These are phyloP conservation scores for Orthonychiurus folsomi DNA, from an alignment of 2,888 invertebrate species.

Conservation along the genomic window DNA sequence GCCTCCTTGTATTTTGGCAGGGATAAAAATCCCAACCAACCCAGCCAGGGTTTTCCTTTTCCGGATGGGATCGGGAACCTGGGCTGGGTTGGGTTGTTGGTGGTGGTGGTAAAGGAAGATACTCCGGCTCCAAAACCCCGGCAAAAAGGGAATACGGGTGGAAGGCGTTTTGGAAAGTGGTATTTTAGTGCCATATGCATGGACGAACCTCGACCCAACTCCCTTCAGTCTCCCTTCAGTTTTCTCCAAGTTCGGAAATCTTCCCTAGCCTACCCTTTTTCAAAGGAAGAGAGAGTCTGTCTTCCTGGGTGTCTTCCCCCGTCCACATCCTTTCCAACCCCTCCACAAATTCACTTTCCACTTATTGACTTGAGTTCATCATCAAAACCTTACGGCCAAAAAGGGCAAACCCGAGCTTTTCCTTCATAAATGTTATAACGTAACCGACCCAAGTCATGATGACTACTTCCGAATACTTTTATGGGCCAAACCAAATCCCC, in stretches of 20 bases:
- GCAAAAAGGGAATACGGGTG: not conserved
- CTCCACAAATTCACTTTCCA: not conserved
- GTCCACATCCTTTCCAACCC: not conserved
- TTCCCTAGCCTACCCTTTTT: not conserved
- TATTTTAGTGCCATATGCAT: not conserved
- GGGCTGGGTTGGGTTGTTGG: not conserved
- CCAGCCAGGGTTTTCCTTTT: not conserved
- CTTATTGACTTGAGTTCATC: slow-evolving; percentile 1
- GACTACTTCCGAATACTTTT: not conserved
- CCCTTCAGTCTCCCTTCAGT: not conserved
- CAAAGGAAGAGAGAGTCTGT: not conserved
- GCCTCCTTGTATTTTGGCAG: not conserved
- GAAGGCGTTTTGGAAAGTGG: too few species aligned
- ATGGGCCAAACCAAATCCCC: not conserved
- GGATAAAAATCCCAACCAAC: not conserved
- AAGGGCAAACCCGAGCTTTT: not conserved
- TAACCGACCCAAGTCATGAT: not conserved
- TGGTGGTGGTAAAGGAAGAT: too few species aligned
- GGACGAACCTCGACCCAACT: not conserved
- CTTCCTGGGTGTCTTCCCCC: not conserved
- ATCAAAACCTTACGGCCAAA: not conserved
- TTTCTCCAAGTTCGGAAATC: not conserved
- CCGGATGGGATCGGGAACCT: not conserved
- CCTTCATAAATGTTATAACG: not conserved
- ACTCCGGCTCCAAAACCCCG: too few species aligned